These are phyloP conservation scores for Amphiduros pacificus DNA, from an alignment of 2,888 invertebrate species.

Conservation along the genomic window DNA sequence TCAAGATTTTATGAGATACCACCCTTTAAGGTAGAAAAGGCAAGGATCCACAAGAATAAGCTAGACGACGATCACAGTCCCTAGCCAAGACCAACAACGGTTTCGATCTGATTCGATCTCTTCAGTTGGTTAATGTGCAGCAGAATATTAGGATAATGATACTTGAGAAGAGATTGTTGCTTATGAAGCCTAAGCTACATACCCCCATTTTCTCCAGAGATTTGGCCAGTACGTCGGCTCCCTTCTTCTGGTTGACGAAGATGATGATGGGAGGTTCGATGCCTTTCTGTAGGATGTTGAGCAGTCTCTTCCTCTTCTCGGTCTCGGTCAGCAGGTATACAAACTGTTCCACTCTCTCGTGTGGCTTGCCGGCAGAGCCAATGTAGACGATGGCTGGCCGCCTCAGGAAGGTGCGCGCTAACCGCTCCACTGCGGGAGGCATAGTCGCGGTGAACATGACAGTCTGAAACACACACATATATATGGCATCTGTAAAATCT, in stretches of 20 bases:
- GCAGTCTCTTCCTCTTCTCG: slow-evolving; percentile 93
- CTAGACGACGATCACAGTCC: too few species aligned
- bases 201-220: slow-evolving; percentile 93
- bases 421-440: slow-evolving; percentile 95
- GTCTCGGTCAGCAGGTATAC: slow-evolving; percentile 93
- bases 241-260: slow-evolving; percentile 99
- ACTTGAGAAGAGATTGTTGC: not conserved
- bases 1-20: too few species aligned
- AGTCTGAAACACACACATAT: slow-evolving; percentile 66
- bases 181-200: slow-evolving; percentile 48
- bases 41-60: too few species aligned
- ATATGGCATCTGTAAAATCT: too few species aligned
- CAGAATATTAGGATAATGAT: too few species aligned
- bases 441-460: slow-evolving; percentile 99
- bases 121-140: too few species aligned
- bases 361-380: slow-evolving; percentile 94
- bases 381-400: slow-evolving; percentile 97
- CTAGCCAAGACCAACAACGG: too few species aligned
- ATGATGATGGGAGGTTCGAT: slow-evolving; percentile 98
- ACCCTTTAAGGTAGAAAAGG: too few species aligned
- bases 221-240: slow-evolving; percentile 95
- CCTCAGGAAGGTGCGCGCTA: slow-evolving; percentile 91
- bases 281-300: slow-evolving; percentile 82
- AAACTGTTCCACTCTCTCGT: slow-evolving; percentile 96
- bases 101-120: too few species aligned